Base-by-base conservation (phyloP, 2,888 invertebrate species). In the Noctua janthina region DNA sequence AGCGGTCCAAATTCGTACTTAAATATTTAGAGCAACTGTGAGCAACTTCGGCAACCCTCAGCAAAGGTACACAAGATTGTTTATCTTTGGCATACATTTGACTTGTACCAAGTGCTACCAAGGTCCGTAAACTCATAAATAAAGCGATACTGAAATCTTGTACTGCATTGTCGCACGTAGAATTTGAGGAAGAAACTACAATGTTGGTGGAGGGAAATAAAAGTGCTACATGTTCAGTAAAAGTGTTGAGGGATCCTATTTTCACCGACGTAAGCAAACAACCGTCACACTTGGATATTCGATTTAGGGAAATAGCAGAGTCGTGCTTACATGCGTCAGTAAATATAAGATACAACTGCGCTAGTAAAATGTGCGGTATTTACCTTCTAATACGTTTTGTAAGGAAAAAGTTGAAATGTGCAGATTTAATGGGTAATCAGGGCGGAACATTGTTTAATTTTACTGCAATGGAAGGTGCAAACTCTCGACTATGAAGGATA, bases 301-400 rank as follows among this genome's bases (percentile, higher is more conserved):
- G 88, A 90, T 91, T 90, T 89, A 87, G 83, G 88, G 87, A 85
- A 87, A 90, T 87, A 86, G 86, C 84, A 83, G 85, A 76, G 66
- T 82, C 85, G 86, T 87, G 83, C 85, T 85, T 85, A 82, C 87
- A 84, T 82, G 72, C 86, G 86, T 84, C 87, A 82, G 82, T 87
- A 82, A 87, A 82, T 86, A 79, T 89, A 79, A 74, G 82, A 82
- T 78, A 87, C 79, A 82, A 83, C 73, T 79, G 69, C 68, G 70
- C 77, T 77, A 76, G 73, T 76, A 79, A 79, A 84, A 77, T 79
- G 79, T 78, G 74, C 51, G 67, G 76, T 67, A 81, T 84, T 76
- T 84, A 84, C 87, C 64, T 78, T 75, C 66, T 71, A 75, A 78
- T 73, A 74, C 59, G 74, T 76, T 74, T 54, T 54, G 67, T 46